A percentile compares a stretch with the other conserved stretches of the same genome.
phyloP scores from a whole-genome alignment of 2,797 vertebrate genomes.

The Microhierax caerulescens region DNA sequence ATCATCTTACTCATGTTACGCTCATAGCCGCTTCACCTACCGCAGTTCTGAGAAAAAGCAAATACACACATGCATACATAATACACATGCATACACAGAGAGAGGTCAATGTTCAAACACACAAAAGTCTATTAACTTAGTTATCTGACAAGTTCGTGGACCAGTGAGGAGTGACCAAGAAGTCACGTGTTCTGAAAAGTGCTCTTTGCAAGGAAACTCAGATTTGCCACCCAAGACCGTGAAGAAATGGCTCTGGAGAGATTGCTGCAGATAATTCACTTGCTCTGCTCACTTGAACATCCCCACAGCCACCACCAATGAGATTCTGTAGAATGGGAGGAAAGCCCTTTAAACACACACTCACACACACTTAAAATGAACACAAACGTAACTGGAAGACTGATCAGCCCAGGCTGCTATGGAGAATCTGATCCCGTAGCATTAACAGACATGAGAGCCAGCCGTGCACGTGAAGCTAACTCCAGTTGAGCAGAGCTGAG shows the following conservation, averaged over 20 bases:
- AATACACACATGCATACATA: not conserved
- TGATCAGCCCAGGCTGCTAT: not conserved
- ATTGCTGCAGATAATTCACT: not conserved
- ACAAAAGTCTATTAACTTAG: not conserved
- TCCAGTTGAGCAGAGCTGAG: not conserved
- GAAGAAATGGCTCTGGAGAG: not conserved
- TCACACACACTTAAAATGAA: not conserved
- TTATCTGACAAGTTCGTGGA: not conserved
- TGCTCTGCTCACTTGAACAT: not conserved
- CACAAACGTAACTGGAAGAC: not conserved
- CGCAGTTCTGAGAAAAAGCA: not conserved
- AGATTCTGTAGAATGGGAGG: accelerated
- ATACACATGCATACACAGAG: not conserved
- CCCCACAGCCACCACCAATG: not conserved
- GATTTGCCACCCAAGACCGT: not conserved
- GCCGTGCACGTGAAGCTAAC: not conserved
- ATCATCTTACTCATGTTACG: not conserved
- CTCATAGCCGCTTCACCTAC: not conserved
- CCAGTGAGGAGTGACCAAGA: not conserved
- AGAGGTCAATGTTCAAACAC: not conserved
- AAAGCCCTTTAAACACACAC: not conserved
- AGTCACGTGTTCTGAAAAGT: not conserved
- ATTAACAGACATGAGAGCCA: not conserved
- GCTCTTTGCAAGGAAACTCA: not conserved
- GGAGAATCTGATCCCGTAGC: not conserved